Conservation (phyloP, 2,113 vertebrate species). For the Dromaius novaehollandiae region DNA sequence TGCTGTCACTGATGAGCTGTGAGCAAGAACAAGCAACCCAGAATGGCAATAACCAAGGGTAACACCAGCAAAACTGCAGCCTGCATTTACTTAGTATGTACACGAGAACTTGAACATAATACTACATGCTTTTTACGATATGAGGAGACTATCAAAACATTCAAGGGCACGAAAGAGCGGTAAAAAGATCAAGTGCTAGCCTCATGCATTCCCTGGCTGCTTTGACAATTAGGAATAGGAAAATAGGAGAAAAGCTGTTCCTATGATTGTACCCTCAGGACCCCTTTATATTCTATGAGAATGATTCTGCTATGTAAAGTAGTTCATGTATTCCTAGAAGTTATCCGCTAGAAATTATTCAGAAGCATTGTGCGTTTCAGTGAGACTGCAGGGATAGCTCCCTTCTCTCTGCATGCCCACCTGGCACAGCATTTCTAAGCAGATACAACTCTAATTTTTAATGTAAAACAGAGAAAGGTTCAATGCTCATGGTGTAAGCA, state of each 20-base stretch:
- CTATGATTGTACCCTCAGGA: not conserved
- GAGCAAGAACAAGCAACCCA: not conserved
- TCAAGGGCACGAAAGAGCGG: not conserved
- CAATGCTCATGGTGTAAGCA: not conserved
- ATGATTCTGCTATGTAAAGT: not conserved
- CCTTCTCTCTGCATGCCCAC: slow-evolving; percentile 39
- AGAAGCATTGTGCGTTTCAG: slow-evolving; percentile 13
- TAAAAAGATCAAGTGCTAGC: not conserved
- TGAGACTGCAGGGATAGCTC: slow-evolving; percentile 15
- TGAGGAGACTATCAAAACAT: not conserved
- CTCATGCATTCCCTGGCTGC: not conserved
- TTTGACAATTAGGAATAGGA: not conserved
- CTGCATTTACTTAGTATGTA: not conserved
- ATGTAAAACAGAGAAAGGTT: not conserved
- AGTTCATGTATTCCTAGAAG: slow-evolving; percentile 46
- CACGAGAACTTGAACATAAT: not conserved
- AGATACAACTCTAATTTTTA: not conserved
- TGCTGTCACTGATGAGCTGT: not conserved
- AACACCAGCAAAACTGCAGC: not conserved
- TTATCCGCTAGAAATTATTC: slow-evolving; percentile 11
- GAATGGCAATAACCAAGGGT: not conserved
- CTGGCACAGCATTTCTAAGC: slow-evolving; percentile 22
- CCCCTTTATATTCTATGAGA: not conserved
- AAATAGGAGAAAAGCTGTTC: not conserved
- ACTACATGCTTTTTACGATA: not conserved